Evolutionary conservation across 2,888 invertebrate species (phyloP).

Genomic region (Creontiades dilutus): DNA sequence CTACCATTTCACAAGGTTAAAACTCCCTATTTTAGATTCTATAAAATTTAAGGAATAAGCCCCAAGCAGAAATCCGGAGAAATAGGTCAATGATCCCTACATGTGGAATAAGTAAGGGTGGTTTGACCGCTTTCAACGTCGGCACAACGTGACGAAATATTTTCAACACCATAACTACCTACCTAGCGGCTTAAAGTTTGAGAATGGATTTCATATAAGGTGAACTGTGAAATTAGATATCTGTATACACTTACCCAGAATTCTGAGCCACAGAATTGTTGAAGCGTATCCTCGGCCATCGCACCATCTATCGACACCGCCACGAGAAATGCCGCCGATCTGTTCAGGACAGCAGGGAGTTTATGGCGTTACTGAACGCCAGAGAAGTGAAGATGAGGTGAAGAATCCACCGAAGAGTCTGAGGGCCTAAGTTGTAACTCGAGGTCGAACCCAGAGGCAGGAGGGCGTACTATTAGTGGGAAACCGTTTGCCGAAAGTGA

Average conservation of each 20-base stretch:
- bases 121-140: neutral
- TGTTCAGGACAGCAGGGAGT: no score
- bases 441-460: conserved; percentile 10
- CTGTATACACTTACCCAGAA: conserved; percentile 6
- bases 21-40: no score
- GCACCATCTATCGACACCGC: conserved; percentile 17
- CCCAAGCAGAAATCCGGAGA: neutral
- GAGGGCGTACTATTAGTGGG: neutral
- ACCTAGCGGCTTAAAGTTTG: no score
- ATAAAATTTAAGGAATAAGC: no score
- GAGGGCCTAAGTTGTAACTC: neutral
- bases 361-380: neutral
- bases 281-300: conserved; percentile 48
- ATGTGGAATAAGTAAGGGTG: neutral
- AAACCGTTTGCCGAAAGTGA: conserved; percentile 39
- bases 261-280: conserved; percentile 41
- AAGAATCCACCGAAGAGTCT: neutral
- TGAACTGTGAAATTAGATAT: neutral
- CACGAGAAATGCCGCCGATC: conserved; percentile 14
- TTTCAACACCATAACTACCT: no score
- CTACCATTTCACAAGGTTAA: no score
- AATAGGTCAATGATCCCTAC: conserved; percentile 22
- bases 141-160: no score
- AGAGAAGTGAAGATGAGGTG: neutral
- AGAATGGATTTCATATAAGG: neutral